Conservation (phyloP, 2,113 vertebrate genomes). For the Etheostoma cragini region DNA sequence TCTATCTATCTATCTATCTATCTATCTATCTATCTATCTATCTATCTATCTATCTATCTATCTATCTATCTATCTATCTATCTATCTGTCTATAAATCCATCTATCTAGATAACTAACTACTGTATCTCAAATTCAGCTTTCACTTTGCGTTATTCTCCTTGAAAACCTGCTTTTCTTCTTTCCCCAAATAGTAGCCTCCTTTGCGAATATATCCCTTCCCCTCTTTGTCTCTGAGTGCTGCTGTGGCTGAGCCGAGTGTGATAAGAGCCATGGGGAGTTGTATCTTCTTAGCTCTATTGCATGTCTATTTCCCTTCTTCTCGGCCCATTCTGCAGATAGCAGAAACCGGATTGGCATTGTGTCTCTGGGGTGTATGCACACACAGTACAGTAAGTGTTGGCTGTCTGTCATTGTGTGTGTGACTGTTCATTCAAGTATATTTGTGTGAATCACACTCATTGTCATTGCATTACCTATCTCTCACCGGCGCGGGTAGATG, state of each 20-base stretch:
- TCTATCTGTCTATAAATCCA: background rate
- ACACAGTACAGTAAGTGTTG: background rate
- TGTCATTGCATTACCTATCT: slow-evolving; percentile 51
- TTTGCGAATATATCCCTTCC: slow-evolving; percentile 14
- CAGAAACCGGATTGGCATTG: slow-evolving; percentile 31
- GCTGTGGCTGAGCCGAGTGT: slow-evolving; percentile 41
- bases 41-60: background rate
- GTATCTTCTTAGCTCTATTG: slow-evolving; percentile 39
- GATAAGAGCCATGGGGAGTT: slow-evolving; percentile 52
- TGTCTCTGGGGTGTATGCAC: slow-evolving; percentile 2
- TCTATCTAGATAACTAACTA: background rate
- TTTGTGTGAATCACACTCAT: slow-evolving; percentile 48
- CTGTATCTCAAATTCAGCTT: background rate
- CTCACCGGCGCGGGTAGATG: slow-evolving; percentile 26
- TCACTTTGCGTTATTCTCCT: background rate
- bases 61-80: background rate
- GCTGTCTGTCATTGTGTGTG: background rate
- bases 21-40: background rate
- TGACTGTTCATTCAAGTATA: slow-evolving; percentile 12
- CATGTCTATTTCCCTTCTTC: slow-evolving; percentile 22
- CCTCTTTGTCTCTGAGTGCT: slow-evolving; percentile 10
- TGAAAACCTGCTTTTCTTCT: slow-evolving; percentile 11
- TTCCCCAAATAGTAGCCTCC: slow-evolving; percentile 1
- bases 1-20: background rate
- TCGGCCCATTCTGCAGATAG: slow-evolving; percentile 52